Evolutionary conservation across 2,113 vertebrate species (phyloP).

Genomic region (Heterochromis multidens): DNA sequence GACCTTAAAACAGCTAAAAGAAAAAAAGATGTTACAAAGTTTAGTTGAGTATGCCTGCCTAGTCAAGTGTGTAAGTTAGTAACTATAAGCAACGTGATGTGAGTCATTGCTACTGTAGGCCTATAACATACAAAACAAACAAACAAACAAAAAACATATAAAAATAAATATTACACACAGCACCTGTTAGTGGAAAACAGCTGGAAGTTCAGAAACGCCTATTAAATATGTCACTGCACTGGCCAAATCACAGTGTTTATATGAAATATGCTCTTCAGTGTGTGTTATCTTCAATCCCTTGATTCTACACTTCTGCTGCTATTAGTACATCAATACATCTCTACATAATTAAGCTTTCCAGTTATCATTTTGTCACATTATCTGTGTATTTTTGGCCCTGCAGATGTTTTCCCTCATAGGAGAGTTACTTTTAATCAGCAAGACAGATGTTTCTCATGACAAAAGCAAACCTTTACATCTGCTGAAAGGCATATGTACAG

Average conservation of each 20-base stretch:
- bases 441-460: constrained; percentile 50
- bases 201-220: constrained; percentile 16
- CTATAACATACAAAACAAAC: not conserved
- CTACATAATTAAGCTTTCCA: constrained; percentile 70
- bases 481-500: not conserved
- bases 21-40: not conserved
- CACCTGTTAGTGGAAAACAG: constrained; percentile 56
- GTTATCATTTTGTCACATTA: constrained; percentile 42
- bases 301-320: constrained; percentile 13
- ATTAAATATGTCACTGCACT: constrained; percentile 31
- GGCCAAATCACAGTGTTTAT: not conserved
- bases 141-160: not conserved
- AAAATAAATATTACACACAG: not conserved
- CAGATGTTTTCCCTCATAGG: constrained; percentile 60
- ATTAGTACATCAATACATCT: constrained; percentile 55
- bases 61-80: not conserved
- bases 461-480: constrained; percentile 44
- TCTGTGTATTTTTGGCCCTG: constrained; percentile 62
- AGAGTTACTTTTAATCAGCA: constrained; percentile 57
- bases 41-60: not conserved
- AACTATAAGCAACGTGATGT: not conserved
- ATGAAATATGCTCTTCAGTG: not conserved
- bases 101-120: not conserved
- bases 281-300: not conserved
- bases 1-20: not conserved